Base-by-base conservation (phyloP, 2,113 vertebrate species). In the Thamnophis sirtalis region DNA sequence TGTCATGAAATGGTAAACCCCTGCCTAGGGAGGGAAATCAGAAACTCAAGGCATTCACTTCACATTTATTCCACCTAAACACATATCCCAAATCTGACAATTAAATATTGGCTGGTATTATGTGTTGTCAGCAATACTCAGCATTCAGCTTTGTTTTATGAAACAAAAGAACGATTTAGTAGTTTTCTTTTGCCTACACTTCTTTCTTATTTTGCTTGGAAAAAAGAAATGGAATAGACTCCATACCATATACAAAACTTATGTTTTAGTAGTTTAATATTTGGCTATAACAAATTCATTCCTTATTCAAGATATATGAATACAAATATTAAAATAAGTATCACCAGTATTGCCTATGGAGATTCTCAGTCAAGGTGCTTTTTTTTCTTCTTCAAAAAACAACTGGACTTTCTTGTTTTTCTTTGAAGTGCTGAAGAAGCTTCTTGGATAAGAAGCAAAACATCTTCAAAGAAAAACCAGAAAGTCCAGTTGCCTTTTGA, bases 1-100 rank as follows among this genome's bases (percentile, higher is more conserved):
- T 94, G 94, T 93, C 96, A 90, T 58, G 97, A 94, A 95, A 92
- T 94, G 19, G 43, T 55, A 84, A 94, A 84, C 90, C 91, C 93
- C 90, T 90, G 87, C 85, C 63, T 90, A 95, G 93, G 58, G 92
- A 88, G 90, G 89, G 51, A 91, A 86, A 90, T 95, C 92, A 92
- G 94, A 94, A 93, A 91, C n/a, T 90, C 93, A 96, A 93, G 26
- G 90, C 91, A 92, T 91, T 88, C 87, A 90, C 92, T 92, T 92
- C 93, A 95, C 86, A 95, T 92, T 91, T 85, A 19, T 33, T 50
- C 13, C 58, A 94, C 93, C 93, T 96, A 95, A 96, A 94, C 90
- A 84, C 93, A 93, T 94, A 92, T 93, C 86, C 90, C 68, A 85
- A 90, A 96, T 95, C 94, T 90, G 93, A 89, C 10, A 9, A 33